Base-by-base conservation (phyloP, 53 echinoderm and acorn worm species). In the Actinopyga echinites region DNA sequence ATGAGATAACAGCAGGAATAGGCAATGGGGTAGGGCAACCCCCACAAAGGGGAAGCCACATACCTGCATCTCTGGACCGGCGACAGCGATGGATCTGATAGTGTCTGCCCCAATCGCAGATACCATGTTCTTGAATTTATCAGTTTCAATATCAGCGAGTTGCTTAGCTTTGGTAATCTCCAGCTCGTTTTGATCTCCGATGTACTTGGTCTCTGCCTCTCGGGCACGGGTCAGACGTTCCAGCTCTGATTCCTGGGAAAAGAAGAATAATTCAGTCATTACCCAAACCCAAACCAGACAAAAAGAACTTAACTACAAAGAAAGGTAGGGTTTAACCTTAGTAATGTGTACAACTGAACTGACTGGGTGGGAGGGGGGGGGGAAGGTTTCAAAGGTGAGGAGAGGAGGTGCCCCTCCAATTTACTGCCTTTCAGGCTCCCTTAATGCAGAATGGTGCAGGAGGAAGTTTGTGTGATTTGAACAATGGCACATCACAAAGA, bases 11-110 rank as follows among this genome's bases (percentile, higher is more conserved):
- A 30, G 13, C 9, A 63, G 64, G 15, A 4, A 30, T 2, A 62
- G 12, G 12, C 0, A 12, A 30, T 63, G 10, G n/a, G 28, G 28
- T 5, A 31, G 0, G 11, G 64, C 3, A 24, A 30, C 0, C 9
- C 4, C 31, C 61, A 10, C 61, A 24, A 4, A 4, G 61, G 29
- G 3, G 23, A 4, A 5, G 24, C 26, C 35, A 92, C 93, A 53
- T 93, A 95, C 95, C 96, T 96, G 96, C 96, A 96, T 96, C 93
- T 96, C 96, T 52, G 96, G 96, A 79, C 96, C 96, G 30, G 96
- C 93, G 60, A 90, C 85, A 30, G 96, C 96, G 45, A 96, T 96
- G 54, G 96, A 79, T 77, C 60, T 85, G 79, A 96, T 93, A 86
- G 96, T 96, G 36, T 96, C 96, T 20, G 96, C 63, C 30, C 96